Conservation (phyloP, 2,888 invertebrate species). For the Ashinkailepas kermadecensis region DNA sequence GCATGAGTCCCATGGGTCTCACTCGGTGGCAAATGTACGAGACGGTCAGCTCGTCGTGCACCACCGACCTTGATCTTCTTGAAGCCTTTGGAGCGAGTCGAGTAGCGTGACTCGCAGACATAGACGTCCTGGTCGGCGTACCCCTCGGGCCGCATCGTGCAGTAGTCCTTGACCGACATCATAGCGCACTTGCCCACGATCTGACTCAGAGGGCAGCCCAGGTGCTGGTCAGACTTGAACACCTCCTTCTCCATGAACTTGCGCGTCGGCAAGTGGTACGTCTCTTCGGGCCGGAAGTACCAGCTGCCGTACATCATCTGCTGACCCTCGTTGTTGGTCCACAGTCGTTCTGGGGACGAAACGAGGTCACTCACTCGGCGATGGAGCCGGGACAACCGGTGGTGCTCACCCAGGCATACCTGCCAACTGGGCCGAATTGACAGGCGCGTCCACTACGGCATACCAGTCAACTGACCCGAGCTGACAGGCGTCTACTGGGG, state of each 20-base stretch:
- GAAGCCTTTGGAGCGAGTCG: conserved; percentile 73
- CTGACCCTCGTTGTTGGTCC: conserved; percentile 71
- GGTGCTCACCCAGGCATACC: too few relatives aligned
- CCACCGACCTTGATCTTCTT: conserved; percentile 70
- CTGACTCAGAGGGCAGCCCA: conserved; percentile 66
- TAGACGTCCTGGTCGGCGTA: conserved; percentile 88
- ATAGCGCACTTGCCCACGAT: conserved; percentile 85
- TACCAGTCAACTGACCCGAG: too few relatives aligned
- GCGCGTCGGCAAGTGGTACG: conserved; percentile 87
- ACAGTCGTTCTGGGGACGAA: conserved; percentile 69
- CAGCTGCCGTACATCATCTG: conserved; percentile 88
- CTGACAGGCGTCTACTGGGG: too few relatives aligned
- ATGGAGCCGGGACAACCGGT: too few relatives aligned
- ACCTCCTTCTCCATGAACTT: conserved; percentile 95
- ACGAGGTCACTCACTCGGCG: too few relatives aligned
- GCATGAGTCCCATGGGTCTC: too few relatives aligned
- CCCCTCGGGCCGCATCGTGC: conserved; percentile 76
- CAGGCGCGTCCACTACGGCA: too few relatives aligned
- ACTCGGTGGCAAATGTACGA: too few relatives aligned
- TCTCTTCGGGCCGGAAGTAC: conserved; percentile 87
- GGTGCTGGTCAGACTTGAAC: conserved; percentile 85
- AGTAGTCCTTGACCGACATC: conserved; percentile 89
- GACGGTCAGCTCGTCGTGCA: too few relatives aligned
- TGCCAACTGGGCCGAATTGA: too few relatives aligned
- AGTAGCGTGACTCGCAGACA: conserved; percentile 94